Percentiles rank a stretch among this genome's conserved stretches.
Conservation (phyloP, 2,113 vertebrate genomes). For the Rafetus swinhoei region DNA sequence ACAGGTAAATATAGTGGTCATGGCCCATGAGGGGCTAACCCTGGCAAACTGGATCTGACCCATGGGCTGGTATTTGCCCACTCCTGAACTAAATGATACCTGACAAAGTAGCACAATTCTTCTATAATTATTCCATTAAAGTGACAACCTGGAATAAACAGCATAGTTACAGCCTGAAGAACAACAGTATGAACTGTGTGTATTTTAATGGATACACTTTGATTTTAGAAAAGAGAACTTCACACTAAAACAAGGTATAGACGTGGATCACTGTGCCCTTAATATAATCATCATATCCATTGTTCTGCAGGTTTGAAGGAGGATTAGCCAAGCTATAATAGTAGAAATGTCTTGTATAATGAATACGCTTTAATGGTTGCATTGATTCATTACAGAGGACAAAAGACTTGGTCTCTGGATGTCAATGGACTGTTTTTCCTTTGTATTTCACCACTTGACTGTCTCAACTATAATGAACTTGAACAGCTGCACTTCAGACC, state of each 20-base stretch:
- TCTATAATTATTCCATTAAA: conserved; percentile 14
- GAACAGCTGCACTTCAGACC: not conserved
- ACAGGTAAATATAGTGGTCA: no score
- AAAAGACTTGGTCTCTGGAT: not conserved
- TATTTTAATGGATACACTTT: not conserved
- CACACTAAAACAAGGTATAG: accelerated
- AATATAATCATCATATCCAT: not conserved
- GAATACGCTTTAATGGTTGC: not conserved
- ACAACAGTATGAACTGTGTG: not conserved
- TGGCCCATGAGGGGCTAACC: no score
- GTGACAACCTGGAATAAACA: conserved; percentile 25
- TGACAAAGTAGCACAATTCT: conserved; percentile 12
- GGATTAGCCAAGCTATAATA: not conserved
- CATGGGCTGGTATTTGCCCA: no score
- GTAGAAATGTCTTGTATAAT: not conserved
- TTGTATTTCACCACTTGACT: not conserved
- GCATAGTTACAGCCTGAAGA: not conserved
- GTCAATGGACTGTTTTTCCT: not conserved
- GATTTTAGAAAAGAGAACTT: not conserved
- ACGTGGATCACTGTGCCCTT: not conserved
- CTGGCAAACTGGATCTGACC: no score
- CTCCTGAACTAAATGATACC: not conserved
- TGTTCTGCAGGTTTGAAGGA: not conserved
- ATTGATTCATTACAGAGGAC: not conserved
- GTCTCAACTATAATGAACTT: not conserved